phyloP scores from a whole-genome alignment of 2,797 vertebrate species.

The Oreochromis mossambicus region DNA sequence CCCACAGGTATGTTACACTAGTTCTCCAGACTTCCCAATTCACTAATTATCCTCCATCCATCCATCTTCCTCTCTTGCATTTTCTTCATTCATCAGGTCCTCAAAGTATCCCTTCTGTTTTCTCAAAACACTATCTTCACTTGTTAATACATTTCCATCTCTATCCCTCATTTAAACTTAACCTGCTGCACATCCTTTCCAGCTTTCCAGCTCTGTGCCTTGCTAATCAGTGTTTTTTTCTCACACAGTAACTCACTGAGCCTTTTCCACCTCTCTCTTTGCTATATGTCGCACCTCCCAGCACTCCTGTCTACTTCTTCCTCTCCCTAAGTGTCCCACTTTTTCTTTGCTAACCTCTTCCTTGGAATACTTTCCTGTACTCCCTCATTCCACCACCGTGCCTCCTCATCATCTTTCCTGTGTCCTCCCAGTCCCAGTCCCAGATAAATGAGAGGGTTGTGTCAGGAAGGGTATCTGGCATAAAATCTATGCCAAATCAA shows the following conservation, averaged over 20 bases:
- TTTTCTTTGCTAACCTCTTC: not conserved
- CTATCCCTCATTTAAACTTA: not conserved
- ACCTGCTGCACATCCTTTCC: not conserved
- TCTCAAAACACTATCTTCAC: not conserved
- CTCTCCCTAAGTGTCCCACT: not conserved
- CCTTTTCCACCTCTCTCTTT: not conserved
- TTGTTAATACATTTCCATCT: not conserved
- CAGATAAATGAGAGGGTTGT: not conserved
- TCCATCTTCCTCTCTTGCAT: not conserved
- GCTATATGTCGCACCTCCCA: not conserved
- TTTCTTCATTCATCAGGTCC: not conserved
- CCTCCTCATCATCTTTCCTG: not conserved
- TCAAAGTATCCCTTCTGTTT: not conserved
- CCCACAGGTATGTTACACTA: not conserved
- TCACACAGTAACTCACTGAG: not conserved
- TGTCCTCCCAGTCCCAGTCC: not conserved
- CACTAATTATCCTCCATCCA: not conserved
- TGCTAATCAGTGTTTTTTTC: not conserved
- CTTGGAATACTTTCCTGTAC: not conserved
- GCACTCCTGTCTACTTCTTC: not conserved
- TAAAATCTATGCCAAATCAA: not conserved
- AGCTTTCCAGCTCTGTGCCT: not conserved
- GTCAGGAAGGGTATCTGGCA: not conserved
- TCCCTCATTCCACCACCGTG: not conserved
- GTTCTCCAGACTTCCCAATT: not conserved